These are phyloP conservation scores for Frankliniella fusca DNA, from an alignment of 2,888 invertebrate species.

Conservation along the genomic window DNA sequence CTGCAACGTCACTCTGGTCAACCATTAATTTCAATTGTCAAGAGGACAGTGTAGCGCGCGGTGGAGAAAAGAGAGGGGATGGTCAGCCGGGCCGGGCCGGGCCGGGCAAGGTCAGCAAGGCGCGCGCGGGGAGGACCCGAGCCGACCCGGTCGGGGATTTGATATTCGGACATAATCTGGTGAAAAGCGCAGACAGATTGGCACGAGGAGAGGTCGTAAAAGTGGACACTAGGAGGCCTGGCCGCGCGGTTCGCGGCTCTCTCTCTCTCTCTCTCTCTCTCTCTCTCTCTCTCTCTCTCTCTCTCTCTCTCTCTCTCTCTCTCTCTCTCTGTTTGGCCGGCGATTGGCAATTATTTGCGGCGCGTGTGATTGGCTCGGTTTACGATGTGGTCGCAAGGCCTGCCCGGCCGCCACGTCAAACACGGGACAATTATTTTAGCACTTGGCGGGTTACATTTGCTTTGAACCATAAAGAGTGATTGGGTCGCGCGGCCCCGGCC, in stretches of 20 bases:
- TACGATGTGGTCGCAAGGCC: constrained; percentile 8
- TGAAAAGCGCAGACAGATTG: constrained; percentile 20
- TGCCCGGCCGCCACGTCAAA: background rate
- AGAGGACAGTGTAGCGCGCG: constrained; percentile 11
- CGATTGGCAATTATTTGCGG: constrained; percentile 6
- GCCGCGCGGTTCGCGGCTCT: background rate
- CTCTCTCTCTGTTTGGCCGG: background rate
- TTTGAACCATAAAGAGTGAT: too few relatives aligned
- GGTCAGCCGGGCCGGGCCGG: background rate
- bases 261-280: constrained; percentile 1
- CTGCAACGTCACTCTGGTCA: constrained; percentile 1
- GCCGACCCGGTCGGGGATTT: background rate
- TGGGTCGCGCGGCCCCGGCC: background rate
- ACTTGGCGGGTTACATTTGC: too few relatives aligned
- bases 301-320: background rate
- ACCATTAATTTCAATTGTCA: constrained; percentile 20
- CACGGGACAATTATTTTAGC: too few relatives aligned
- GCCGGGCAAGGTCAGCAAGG: background rate
- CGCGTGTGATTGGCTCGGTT: constrained; percentile 18
- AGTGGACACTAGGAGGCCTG: background rate
- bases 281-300: constrained; percentile 1
- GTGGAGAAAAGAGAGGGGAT: background rate
- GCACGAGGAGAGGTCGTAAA: background rate
- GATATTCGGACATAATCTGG: constrained; percentile 20
- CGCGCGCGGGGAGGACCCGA: background rate